Base-by-base conservation (phyloP, 2,113 vertebrate species). In the Hiodon alosoides region DNA sequence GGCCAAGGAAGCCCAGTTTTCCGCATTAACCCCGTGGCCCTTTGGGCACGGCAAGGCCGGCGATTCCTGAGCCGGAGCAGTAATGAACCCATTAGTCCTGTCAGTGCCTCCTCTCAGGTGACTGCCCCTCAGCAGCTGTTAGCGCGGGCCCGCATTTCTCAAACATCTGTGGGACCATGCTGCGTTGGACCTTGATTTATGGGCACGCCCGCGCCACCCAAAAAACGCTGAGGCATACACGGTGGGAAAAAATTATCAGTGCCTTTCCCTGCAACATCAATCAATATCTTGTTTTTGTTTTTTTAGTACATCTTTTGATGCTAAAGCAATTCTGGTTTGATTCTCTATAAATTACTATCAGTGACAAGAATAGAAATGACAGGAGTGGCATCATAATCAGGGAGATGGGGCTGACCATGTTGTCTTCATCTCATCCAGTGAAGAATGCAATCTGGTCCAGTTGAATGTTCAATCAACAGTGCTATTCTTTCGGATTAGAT, bases 71-170 rank as follows among this genome's bases (percentile, higher is more conserved):
- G 16, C 52, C 50, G 4, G 67, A 13, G 14, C 67, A 9, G 16
- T 69, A 50, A 53, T 69, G 67, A 10, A 54, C 50, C 67, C 50
- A 54, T 69, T 69, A 69, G 67, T 9, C n/a, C 50, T 53, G 50
- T 53, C 50, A 69, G 51, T 14, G 52, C 53, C 50, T n/a, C 16
- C 67, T 69, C 47, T 51, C 67, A n/a, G 14, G 67, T 53, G 67
- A 69, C 67, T 59, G 50, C n/a, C 67, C 67, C 67, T 17, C 67
- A 3, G 47, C 52, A 53, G 50, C 52, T 53, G 14, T 53, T 53
- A 53, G 14, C 51, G 53, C 48, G 52, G 50, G 50, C 7, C 67
- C 67, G 9, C 67, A 53, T 53, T 53, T 53, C 7, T 69, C 67
- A n/a, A 16, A 53, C 64, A 48, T 66, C 64, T 66, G 64, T 47